phyloP scores from a whole-genome alignment of 1,140 invertebrate species.

The Pachyrhynchus sulphureomaculatus region DNA sequence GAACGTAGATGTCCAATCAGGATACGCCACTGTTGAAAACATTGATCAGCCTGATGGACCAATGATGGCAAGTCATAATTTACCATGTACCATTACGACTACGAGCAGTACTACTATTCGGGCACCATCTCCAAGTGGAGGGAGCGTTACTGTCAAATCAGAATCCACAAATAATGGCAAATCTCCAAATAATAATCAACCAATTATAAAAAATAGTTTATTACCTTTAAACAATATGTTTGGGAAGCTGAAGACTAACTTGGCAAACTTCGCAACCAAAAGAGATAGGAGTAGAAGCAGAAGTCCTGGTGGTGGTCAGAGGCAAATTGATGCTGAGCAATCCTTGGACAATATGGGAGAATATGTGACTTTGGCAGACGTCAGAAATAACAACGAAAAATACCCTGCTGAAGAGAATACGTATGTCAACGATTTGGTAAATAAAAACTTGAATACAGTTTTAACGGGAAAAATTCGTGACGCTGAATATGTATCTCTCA shows the following conservation, averaged over 20 bases:
- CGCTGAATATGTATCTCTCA: slow-evolving; percentile 78
- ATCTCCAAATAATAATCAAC: slow-evolving; percentile 43
- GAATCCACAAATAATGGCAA: slow-evolving; percentile 27
- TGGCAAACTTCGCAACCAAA: slow-evolving; percentile 53
- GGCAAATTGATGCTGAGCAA: slow-evolving; percentile 8
- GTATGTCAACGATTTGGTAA: slow-evolving; percentile 59
- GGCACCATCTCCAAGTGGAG: slow-evolving; percentile 49
- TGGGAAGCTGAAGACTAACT: slow-evolving; percentile 63
- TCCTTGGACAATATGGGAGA: slow-evolving; percentile 57
- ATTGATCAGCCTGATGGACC: slow-evolving; percentile 28
- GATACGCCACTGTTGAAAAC: slow-evolving; percentile 57
- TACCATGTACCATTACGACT: slow-evolving; percentile 23
- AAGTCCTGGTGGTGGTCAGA: slow-evolving; percentile 50
- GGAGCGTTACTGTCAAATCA: slow-evolving; percentile 48
- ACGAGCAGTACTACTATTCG: slow-evolving; percentile 29
- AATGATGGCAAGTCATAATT: slow-evolving; percentile 5
- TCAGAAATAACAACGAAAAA: slow-evolving; percentile 73
- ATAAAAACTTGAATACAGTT: slow-evolving; percentile 58
- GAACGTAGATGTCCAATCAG: slow-evolving; percentile 56
- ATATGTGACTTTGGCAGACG: slow-evolving; percentile 82
- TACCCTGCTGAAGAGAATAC: slow-evolving; percentile 50
- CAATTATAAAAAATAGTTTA: slow-evolving; percentile 54
- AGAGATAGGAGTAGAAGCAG: slow-evolving; percentile 54
- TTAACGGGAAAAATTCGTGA: slow-evolving; percentile 60
- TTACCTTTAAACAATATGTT: slow-evolving; percentile 63